Evolutionary conservation across 2,797 vertebrate genomes (phyloP), one percentile per base, ranked within the genome.

Genomic region (Manis pentadactyla): DNA sequence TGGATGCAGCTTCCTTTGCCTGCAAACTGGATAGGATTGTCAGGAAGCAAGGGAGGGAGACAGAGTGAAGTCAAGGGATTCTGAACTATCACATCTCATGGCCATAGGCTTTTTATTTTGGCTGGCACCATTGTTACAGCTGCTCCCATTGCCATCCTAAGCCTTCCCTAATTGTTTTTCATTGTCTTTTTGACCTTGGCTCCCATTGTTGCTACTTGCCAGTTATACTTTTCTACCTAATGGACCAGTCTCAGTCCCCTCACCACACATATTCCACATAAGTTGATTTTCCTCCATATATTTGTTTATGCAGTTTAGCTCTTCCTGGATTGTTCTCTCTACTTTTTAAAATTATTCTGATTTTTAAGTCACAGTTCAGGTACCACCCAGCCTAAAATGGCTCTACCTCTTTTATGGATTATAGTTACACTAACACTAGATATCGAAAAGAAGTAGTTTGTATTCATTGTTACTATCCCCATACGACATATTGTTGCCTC

Each of bases 161-260:
- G 51, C 1, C 31, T 46, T 71, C 31, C 15, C 0, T 68, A 17
- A 27, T 42, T 68, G 53, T 55, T 34, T 71, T 39, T 74, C 53
- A 8, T 64, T 69, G 37, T 53, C 63, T 53, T 73, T 59, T 57
- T 77, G 49, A 8, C 57, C 9, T 75, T 46, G n/a, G 6, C 34
- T 66, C 2, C 31, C 2, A 29, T 42, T 46, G 21, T 25, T 68
- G 2, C 71, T 71, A 42, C 31, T 59, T 75, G 86, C 11, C 63
- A 59, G 5, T 84, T 57, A 37, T 4, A 19, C 17, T 11, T 96
- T 96, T 89, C 87, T 91, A 84, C 46, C 55, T 83, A 95, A 89
- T 71, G 34, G 87, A 27, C 23, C 69, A 79, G 6, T 81, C 93
- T 94, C 17, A 51, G 21, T 66, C 34, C 37, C n/a, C 51, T 27